Evolutionary conservation across 1,140 invertebrate species (phyloP), one percentile per base, ranked within the genome.

Genomic region (Caenorhabditis tropicalis): DNA sequence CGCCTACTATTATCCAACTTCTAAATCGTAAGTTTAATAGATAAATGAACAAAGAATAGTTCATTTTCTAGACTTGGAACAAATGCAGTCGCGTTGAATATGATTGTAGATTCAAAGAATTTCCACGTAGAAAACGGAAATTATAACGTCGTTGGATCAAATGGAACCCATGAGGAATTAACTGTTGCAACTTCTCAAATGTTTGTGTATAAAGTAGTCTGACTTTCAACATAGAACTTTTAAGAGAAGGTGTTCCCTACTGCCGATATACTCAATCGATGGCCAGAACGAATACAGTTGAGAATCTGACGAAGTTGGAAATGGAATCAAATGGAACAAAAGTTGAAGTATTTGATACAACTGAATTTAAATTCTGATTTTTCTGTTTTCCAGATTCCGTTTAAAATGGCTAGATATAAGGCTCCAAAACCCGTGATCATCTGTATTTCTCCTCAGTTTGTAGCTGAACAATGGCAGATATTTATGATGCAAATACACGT

Each of bases 1-100:
- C 5, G 79, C 79, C 15, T 80, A 80, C 10, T 80, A 80, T 49
- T 80, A 80, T 49, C 79, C 79, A 9, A 80, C 24, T 12, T 80
- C 79, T 2, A 49, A 49, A 27, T 46, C 36, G 79, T 80, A 46
- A 46, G 79, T 49, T 46, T 27, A 43, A 43, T 43, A 43, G 12
- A 43, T 43, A 43, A 43, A 43, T 43, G 39, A 43, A 43, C 39
- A 12, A 5, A 43, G 5, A 43, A 43, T 6, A 6, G 39, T 43
- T 43, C 5, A 5, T 27, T 27, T 7, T 80, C 24, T 27, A 49
- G 79, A 12, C 3, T 80, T 5, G 79, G 79, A n/a, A 10, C 19
- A 15, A 80, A 80, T 29, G 46, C 36, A 43, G 9, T 80, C 7
- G 79, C 79, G 5, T 29, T 80, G 9, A 31, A 48, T 49, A 56